phyloP scores from a whole-genome alignment of 1,140 invertebrate species.

The Drosophila cardini region DNA sequence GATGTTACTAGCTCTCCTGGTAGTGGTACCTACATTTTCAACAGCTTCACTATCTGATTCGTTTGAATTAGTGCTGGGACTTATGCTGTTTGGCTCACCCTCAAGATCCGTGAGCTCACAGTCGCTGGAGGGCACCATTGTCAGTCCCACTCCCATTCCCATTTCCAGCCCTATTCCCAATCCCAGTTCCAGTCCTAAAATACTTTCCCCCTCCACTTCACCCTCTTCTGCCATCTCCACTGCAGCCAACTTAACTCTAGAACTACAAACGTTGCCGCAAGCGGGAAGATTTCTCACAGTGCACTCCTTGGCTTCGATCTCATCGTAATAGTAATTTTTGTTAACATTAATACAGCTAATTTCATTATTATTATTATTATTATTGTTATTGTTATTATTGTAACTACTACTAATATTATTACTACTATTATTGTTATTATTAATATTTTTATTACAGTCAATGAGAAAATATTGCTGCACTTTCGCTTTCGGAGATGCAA shows the following conservation, averaged over 20 bases:
- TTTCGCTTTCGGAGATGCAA: neutral
- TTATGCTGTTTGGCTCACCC: constrained; percentile 15
- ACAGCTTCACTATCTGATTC: constrained; percentile 26
- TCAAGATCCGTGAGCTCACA: neutral
- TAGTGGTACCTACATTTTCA: constrained; percentile 19
- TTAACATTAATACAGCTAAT: constrained; percentile 1
- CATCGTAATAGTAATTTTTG: constrained; percentile 4
- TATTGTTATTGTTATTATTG: constrained; percentile 9
- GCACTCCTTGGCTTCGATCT: constrained; percentile 1
- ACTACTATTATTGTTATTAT: constrained; percentile 29
- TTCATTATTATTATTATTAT: constrained; percentile 14
- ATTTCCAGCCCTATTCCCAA: neutral
- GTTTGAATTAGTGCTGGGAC: constrained; percentile 22
- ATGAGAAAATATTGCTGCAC: neutral
- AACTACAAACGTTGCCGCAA: neutral
- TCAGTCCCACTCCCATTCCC: neutral
- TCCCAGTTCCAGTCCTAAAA: neutral
- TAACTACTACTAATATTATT: neutral
- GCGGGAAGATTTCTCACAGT: constrained; percentile 1
- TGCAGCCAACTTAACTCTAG: neutral
- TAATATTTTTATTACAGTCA: constrained; percentile 20
- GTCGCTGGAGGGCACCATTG: neutral
- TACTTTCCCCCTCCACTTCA: neutral
- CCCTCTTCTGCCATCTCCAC: constrained; percentile 11
- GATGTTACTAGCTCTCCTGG: neutral